phyloP scores from a whole-genome alignment of 2,797 vertebrate species.

The Apodemus agrarius region DNA sequence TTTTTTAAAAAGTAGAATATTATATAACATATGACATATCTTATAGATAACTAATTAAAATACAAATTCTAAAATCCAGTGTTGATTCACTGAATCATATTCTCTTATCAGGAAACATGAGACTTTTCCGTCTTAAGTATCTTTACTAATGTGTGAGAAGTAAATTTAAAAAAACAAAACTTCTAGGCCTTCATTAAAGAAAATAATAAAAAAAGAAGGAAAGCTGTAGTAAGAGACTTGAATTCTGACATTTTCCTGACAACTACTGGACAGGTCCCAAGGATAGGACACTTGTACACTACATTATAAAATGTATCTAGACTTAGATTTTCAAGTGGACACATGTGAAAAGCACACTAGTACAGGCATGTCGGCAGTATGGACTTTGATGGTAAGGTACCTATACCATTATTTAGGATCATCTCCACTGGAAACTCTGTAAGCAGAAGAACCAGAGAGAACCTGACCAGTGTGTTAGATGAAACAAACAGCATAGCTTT shows the following conservation, averaged over 20 bases:
- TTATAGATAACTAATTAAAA: neutral
- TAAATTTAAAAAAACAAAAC: neutral
- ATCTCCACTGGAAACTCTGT: neutral
- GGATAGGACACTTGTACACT: neutral
- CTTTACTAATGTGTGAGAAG: neutral
- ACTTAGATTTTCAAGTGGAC: neutral
- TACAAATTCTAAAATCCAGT: neutral
- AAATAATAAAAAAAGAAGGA: neutral
- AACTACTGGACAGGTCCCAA: neutral
- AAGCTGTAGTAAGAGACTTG: neutral
- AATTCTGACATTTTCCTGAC: neutral
- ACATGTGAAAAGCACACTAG: neutral
- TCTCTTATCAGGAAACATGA: neutral
- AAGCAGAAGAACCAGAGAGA: neutral
- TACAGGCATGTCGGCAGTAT: neutral
- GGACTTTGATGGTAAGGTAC: neutral
- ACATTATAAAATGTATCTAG: neutral
- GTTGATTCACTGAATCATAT: neutral
- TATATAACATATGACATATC: neutral
- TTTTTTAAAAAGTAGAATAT: neutral
- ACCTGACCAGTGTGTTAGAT: neutral
- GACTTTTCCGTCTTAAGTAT: neutral
- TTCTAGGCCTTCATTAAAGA: neutral
- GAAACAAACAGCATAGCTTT: neutral
- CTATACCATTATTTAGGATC: neutral